These are phyloP conservation scores for Lepidostoma basale DNA, from an alignment of 1,140 invertebrate genomes.

Conservation along the genomic window DNA sequence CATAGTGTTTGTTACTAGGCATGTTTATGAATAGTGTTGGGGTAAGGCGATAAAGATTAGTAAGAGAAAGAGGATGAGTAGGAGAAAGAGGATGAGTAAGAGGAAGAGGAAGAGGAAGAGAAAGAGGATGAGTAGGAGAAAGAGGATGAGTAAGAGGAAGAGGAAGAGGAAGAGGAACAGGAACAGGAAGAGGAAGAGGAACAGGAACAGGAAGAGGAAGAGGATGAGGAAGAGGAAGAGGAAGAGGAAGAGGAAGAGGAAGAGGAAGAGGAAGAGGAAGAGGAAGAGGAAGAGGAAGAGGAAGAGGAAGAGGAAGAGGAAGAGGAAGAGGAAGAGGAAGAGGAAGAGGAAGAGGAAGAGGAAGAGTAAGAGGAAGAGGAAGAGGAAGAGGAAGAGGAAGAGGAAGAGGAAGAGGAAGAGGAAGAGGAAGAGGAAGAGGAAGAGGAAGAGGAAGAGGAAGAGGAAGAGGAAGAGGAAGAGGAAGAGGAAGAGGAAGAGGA, in stretches of 20 bases:
- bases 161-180: conserved; percentile 45
- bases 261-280: background rate
- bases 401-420: conserved; percentile 18
- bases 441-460: background rate
- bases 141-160: conserved; percentile 47
- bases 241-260: background rate
- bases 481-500: conserved; percentile 41
- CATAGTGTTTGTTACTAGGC: no score
- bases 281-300: conserved; percentile 40
- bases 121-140: conserved; percentile 40
- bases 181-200: conserved; percentile 47
- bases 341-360: conserved; percentile 39
- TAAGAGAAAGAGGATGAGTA: background rate
- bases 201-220: conserved; percentile 42
- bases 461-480: conserved; percentile 32
- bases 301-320: conserved; percentile 40
- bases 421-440: conserved; percentile 26
- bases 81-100: background rate
- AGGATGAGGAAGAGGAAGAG: conserved; percentile 15
- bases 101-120: background rate
- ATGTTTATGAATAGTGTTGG: no score
- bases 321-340: conserved; percentile 34
- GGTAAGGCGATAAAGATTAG: background rate
- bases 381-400: conserved; percentile 44
- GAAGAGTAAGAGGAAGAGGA: conserved; percentile 40